Conservation (phyloP, 2,888 invertebrate species). For the Tupiocoris notatus region DNA sequence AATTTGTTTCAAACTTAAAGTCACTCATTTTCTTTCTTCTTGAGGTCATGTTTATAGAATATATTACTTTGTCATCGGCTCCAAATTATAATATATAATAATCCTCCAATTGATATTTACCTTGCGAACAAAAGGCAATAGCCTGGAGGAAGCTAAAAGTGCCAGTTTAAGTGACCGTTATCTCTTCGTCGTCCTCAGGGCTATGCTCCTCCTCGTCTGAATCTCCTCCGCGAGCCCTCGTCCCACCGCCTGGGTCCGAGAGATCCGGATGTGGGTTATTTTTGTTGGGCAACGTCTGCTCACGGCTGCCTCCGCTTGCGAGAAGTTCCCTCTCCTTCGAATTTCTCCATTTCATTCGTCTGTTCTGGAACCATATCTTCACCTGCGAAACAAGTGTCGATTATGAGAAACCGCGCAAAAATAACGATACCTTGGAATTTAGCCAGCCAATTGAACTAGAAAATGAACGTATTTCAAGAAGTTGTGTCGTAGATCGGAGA, state of each 20-base stretch:
- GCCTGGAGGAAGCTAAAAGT: too few relatives aligned
- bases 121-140: too few relatives aligned
- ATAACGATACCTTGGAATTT: too few relatives aligned
- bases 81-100: too few relatives aligned
- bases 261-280: slow-evolving; percentile 94
- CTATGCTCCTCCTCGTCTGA: slow-evolving; percentile 57
- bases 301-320: slow-evolving; percentile 89
- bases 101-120: too few relatives aligned
- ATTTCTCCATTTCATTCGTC: slow-evolving; percentile 98
- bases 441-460: not conserved
- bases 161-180: slow-evolving; percentile 83
- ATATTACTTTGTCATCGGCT: too few relatives aligned
- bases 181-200: slow-evolving; percentile 73
- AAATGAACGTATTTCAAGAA: not conserved
- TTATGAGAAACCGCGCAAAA: too few relatives aligned
- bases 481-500: too few relatives aligned
- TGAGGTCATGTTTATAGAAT: too few relatives aligned
- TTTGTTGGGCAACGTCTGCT: slow-evolving; percentile 93
- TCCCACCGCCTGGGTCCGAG: slow-evolving; percentile 88
- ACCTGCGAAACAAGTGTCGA: too few relatives aligned
- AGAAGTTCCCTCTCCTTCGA: slow-evolving; percentile 93
- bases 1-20: too few relatives aligned
- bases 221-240: slow-evolving; percentile 62
- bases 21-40: too few relatives aligned
- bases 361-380: slow-evolving; percentile 93